Conservation (phyloP, 2,797 vertebrate genomes). For the Gorsachius magnificus region DNA sequence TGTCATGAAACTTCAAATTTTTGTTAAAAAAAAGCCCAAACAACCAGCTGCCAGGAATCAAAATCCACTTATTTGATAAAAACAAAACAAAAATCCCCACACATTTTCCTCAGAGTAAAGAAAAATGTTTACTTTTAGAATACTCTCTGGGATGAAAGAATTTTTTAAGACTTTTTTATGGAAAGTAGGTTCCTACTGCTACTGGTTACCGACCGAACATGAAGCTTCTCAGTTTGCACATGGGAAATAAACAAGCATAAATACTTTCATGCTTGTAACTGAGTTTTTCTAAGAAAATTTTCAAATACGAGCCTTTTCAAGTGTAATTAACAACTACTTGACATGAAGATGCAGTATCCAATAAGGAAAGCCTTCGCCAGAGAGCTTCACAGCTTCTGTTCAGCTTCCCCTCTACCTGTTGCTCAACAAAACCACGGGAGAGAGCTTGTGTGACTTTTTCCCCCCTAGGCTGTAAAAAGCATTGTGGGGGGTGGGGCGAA, state of each 20-base stretch:
- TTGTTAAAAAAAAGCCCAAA: background rate
- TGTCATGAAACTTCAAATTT: background rate
- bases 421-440: background rate
- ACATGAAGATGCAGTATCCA: background rate
- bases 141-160: background rate
- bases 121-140: background rate
- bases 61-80: background rate
- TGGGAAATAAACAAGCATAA: background rate
- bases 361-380: background rate
- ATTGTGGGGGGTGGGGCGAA: rapidly evolving
- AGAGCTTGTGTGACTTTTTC: too few species aligned
- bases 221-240: background rate
- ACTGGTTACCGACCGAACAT: background rate
- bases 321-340: background rate
- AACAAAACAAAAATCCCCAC: background rate
- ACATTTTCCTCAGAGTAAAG: background rate
- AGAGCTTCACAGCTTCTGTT: background rate
- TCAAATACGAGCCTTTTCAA: background rate
- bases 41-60: background rate
- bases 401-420: background rate
- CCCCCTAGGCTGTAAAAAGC: background rate
- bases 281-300: background rate
- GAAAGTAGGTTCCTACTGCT: background rate
- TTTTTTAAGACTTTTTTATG: background rate
- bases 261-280: background rate